These are phyloP conservation scores for Meta bourneti DNA, from an alignment of 2,888 invertebrate species.

Conservation along the genomic window DNA sequence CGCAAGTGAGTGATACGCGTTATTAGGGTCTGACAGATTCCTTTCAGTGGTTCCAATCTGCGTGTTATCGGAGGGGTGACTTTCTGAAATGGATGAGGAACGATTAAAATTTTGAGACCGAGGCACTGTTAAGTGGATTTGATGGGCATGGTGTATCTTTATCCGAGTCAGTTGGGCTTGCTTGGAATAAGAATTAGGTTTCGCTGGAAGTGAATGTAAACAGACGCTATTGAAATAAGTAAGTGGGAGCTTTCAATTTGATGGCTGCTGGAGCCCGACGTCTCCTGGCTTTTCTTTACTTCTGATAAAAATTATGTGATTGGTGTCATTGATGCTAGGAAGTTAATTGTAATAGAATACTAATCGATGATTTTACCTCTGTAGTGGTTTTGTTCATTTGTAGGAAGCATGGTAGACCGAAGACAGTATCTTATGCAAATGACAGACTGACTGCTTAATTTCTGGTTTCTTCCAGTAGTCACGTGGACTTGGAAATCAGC, in stretches of 20 bases:
- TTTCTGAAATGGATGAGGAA: conserved; percentile 23
- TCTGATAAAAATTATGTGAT: too few species aligned
- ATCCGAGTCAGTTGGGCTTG: background rate
- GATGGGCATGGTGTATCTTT: conserved; percentile 4
- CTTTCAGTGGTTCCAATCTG: background rate
- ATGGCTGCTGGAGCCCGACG: too few species aligned
- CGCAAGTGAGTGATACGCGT: conserved; percentile 12
- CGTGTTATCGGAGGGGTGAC: background rate
- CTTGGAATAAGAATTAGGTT: conserved; percentile 41
- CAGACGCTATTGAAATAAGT: background rate
- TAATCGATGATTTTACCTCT: too few species aligned
- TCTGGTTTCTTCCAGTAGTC: too few species aligned
- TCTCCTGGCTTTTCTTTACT: too few species aligned
- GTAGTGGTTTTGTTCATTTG: too few species aligned
- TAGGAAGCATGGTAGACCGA: too few species aligned
- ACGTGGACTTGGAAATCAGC: too few species aligned
- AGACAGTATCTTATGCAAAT: too few species aligned
- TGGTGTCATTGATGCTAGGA: too few species aligned
- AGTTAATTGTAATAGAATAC: too few species aligned
- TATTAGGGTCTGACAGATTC: background rate
- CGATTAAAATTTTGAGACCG: conserved; percentile 55
- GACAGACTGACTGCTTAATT: too few species aligned
- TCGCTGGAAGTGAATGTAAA: background rate
- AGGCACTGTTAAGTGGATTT: conserved; percentile 39
- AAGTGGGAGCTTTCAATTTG: background rate